A percentile compares a stretch with the other conserved stretches of the same genome.
Evolutionary conservation across 1,140 invertebrate genomes (phyloP).

Genomic region (Conus ventricosus): DNA sequence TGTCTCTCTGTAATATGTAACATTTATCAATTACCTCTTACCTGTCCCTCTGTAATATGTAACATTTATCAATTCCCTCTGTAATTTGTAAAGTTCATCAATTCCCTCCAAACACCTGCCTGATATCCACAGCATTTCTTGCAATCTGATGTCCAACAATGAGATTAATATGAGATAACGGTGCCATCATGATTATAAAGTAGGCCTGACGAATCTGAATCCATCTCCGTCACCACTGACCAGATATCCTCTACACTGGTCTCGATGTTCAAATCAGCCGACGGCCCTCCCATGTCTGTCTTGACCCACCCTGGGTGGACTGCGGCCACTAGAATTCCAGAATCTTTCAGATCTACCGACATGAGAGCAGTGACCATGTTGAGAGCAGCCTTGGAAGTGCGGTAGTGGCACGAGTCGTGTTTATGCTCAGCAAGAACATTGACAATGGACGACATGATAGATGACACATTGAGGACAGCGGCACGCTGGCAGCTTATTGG

Average conservation of each 20-base stretch:
- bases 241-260: neutral
- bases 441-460: neutral
- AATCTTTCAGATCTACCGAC: slow-evolving; percentile 85
- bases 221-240: neutral
- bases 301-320: slow-evolving; percentile 94
- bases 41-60: too few relatives aligned
- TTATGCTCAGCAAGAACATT: slow-evolving; percentile 4
- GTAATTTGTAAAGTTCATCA: too few relatives aligned
- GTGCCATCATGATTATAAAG: slow-evolving; percentile 2
- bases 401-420: slow-evolving; percentile 33
- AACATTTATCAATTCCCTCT: too few relatives aligned
- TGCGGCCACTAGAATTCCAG: slow-evolving; percentile 84
- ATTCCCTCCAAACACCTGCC: too few relatives aligned
- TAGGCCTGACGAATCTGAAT: neutral
- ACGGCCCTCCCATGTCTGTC: slow-evolving; percentile 90
- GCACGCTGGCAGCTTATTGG: slow-evolving; percentile 13
- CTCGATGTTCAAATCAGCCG: slow-evolving; percentile 75
- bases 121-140: too few relatives aligned
- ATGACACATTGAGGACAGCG: slow-evolving; percentile 6
- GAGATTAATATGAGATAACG: neutral
- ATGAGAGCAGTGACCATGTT: slow-evolving; percentile 91
- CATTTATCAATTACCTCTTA: too few relatives aligned
- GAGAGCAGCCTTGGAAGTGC: slow-evolving; percentile 80
- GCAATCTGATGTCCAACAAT: too few relatives aligned
- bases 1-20: too few relatives aligned